Evolutionary conservation across 1,140 invertebrate species (phyloP).

Genomic region (Coboldia fuscipes): DNA sequence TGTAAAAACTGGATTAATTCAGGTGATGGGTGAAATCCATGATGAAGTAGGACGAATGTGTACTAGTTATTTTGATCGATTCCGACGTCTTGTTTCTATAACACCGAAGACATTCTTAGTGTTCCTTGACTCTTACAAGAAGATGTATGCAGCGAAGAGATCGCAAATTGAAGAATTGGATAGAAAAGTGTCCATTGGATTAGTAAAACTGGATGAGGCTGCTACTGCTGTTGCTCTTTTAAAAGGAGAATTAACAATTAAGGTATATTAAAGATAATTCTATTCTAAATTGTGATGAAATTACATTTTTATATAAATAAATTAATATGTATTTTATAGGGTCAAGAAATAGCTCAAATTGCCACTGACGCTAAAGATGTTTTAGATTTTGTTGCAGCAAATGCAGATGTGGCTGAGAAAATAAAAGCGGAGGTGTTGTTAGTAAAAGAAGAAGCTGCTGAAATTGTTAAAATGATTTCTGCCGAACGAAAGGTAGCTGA

Average conservation of each 20-base stretch:
- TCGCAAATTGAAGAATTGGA: slow-evolving; percentile 43
- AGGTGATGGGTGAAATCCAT: slow-evolving; percentile 56
- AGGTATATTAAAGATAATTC: too few relatives aligned
- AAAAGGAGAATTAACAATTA: slow-evolving; percentile 47
- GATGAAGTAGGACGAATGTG: slow-evolving; percentile 52
- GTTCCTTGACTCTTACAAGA: slow-evolving; percentile 58
- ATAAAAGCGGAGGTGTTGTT: slow-evolving; percentile 50
- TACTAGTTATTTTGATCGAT: slow-evolving; percentile 50
- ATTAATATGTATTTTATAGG: too few relatives aligned
- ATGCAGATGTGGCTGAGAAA: slow-evolving; percentile 37
- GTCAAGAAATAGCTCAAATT: background rate
- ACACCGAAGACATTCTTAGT: slow-evolving; percentile 70
- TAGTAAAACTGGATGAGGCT: slow-evolving; percentile 60
- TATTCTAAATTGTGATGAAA: too few relatives aligned
- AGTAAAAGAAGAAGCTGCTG: slow-evolving; percentile 39
- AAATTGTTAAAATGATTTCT: slow-evolving; percentile 35
- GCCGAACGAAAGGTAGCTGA: slow-evolving; percentile 58
- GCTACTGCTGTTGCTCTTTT: slow-evolving; percentile 48
- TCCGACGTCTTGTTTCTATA: slow-evolving; percentile 54
- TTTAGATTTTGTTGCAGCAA: slow-evolving; percentile 34
- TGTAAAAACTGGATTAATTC: slow-evolving; percentile 45
- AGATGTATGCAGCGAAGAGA: slow-evolving; percentile 42
- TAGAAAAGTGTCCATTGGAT: slow-evolving; percentile 51
- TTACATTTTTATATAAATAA: too few relatives aligned
- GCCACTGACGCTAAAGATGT: slow-evolving; percentile 9